phyloP scores from a whole-genome alignment of 2,113 vertebrate genomes.

The Delphinapterus leucas region DNA sequence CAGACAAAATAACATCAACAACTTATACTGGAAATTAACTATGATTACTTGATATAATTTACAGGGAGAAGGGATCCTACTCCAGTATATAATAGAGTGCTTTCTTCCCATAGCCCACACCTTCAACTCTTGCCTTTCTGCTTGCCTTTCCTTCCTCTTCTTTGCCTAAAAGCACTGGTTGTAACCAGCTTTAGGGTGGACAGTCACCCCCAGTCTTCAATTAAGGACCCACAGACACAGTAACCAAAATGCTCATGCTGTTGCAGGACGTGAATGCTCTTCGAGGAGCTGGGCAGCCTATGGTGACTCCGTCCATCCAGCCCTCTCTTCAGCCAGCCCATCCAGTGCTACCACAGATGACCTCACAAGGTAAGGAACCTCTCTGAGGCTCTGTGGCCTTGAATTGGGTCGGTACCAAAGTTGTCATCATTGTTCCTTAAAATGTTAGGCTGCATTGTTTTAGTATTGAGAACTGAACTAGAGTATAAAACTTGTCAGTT shows the following conservation, averaged over 20 bases:
- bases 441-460: neutral
- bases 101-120: neutral
- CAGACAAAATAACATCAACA: neutral
- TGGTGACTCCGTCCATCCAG: constrained; percentile 78
- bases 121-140: neutral
- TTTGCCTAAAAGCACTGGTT: neutral
- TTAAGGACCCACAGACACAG: neutral
- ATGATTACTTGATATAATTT: constrained; percentile 1
- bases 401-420: neutral
- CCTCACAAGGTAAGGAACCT: constrained; percentile 76
- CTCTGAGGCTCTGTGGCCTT: neutral
- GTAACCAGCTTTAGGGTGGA: neutral
- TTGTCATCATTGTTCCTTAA: neutral
- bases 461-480: neutral
- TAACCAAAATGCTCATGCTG: neutral
- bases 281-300: constrained; percentile 77
- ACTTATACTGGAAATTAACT: neutral
- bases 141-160: constrained; percentile 37
- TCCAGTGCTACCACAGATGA: constrained; percentile 71
- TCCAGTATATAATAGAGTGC: neutral
- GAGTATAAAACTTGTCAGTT: neutral
- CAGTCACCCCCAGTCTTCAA: neutral
- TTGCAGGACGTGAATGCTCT: constrained; percentile 86
- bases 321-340: constrained; percentile 79
- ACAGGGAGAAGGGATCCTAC: neutral